Evolutionary conservation across 1,140 invertebrate genomes (phyloP).

Genomic region (Arion vulgaris): DNA sequence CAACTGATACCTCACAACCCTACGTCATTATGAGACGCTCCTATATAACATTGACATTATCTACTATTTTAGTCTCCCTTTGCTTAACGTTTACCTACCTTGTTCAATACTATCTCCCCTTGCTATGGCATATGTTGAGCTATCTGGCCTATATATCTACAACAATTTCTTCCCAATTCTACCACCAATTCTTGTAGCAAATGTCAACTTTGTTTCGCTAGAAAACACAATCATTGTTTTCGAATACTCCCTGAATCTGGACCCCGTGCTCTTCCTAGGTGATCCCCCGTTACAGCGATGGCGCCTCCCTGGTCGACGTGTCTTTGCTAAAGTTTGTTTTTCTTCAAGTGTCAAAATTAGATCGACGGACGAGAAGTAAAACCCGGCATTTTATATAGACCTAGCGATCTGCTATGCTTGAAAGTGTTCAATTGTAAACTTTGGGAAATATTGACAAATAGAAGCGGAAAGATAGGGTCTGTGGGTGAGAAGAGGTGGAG

Average conservation of each 20-base stretch:
- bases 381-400: neutral
- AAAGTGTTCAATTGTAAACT: too few species aligned
- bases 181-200: neutral
- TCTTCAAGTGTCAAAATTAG: conserved; percentile 21
- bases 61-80: neutral
- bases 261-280: neutral
- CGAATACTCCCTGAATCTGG: neutral
- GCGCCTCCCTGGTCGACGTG: neutral
- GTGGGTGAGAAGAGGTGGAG: too few species aligned
- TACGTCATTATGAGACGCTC: too few species aligned
- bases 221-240: conserved; percentile 27
- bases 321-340: conserved; percentile 14
- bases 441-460: too few species aligned
- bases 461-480: too few species aligned
- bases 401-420: too few species aligned
- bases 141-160: neutral
- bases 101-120: neutral
- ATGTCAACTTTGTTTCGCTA: conserved; percentile 16
- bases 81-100: neutral
- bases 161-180: neutral
- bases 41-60: too few species aligned
- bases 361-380: neutral
- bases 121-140: neutral
- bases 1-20: too few species aligned
- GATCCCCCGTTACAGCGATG: neutral